A percentile compares a stretch with the other conserved stretches of the same genome.
Conservation (phyloP, 2,113 vertebrate species). For the Excalfactoria chinensis region DNA sequence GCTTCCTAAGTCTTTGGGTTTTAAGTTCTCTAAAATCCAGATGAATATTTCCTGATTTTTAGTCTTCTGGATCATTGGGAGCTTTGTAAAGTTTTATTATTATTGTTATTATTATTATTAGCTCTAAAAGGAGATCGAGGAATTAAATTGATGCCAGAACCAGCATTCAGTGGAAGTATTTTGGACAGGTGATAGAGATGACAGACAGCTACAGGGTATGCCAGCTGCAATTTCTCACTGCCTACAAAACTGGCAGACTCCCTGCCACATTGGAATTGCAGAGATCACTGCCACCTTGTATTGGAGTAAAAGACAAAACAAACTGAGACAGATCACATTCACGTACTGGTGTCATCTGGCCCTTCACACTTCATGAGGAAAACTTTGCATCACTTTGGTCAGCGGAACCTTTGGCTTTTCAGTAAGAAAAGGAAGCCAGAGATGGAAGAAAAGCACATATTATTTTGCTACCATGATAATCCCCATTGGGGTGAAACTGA, state of each 20-base stretch:
- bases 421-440: not conserved
- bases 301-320: not conserved
- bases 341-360: not conserved
- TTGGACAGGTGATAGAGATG: not conserved
- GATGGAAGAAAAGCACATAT: not conserved
- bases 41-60: not conserved
- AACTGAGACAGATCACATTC: not conserved
- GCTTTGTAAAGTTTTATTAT: not conserved
- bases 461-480: not conserved
- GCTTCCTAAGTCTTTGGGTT: not conserved
- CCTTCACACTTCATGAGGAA: not conserved
- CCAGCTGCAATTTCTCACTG: conserved; percentile 8
- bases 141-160: not conserved
- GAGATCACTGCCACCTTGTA: not conserved
- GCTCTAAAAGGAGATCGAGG: not conserved
- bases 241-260: not conserved
- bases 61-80: not conserved
- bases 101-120: not conserved
- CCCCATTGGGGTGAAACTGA: rapidly evolving
- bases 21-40: not conserved
- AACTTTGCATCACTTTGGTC: not conserved
- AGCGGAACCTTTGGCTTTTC: not conserved
- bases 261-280: not conserved
- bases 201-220: not conserved
- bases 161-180: not conserved